Percentiles rank a stretch among this genome's conserved stretches.
Evolutionary conservation across 2,888 invertebrate species (phyloP).

Genomic region (Neoitamus cyanurus): DNA sequence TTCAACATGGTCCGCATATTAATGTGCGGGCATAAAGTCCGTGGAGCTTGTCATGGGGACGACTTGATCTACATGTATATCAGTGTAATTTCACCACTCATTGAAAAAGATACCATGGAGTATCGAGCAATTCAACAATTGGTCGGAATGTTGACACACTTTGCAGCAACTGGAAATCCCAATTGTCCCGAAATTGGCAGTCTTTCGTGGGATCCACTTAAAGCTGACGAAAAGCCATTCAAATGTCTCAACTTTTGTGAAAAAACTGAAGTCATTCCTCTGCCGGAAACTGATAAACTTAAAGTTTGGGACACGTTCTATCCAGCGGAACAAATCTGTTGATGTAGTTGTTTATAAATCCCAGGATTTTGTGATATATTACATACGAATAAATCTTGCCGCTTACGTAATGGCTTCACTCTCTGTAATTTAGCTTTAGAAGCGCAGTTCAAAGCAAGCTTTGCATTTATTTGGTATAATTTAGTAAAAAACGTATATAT

Average conservation of each 20-base stretch:
- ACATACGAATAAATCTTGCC: neutral
- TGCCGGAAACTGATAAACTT: slow-evolving; percentile 61
- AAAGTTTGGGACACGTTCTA: slow-evolving; percentile 62
- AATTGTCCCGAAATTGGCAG: slow-evolving; percentile 42
- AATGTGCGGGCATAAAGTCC: slow-evolving; percentile 58
- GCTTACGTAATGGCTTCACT: neutral
- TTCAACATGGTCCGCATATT: slow-evolving; percentile 51
- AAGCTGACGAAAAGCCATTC: slow-evolving; percentile 23
- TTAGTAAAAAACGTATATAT: no score
- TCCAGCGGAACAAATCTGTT: neutral
- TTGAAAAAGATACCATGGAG: slow-evolving; percentile 58
- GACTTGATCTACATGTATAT: slow-evolving; percentile 63
- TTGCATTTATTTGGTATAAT: no score
- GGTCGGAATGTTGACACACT: slow-evolving; percentile 62
- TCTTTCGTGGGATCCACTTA: slow-evolving; percentile 46
- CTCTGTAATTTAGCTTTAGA: no score
- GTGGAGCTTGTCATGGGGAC: slow-evolving; percentile 64
- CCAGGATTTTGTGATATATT: neutral
- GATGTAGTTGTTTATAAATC: neutral
- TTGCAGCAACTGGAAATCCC: slow-evolving; percentile 61
- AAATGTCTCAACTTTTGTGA: slow-evolving; percentile 61
- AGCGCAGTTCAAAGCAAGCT: no score
- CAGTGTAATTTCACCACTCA: slow-evolving; percentile 58
- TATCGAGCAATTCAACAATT: slow-evolving; percentile 58
- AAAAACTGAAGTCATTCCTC: slow-evolving; percentile 56